Percentiles rank a stretch among this genome's conserved stretches.
Conservation (phyloP, 2,797 vertebrate genomes). For the Cynopterus sphinx region DNA sequence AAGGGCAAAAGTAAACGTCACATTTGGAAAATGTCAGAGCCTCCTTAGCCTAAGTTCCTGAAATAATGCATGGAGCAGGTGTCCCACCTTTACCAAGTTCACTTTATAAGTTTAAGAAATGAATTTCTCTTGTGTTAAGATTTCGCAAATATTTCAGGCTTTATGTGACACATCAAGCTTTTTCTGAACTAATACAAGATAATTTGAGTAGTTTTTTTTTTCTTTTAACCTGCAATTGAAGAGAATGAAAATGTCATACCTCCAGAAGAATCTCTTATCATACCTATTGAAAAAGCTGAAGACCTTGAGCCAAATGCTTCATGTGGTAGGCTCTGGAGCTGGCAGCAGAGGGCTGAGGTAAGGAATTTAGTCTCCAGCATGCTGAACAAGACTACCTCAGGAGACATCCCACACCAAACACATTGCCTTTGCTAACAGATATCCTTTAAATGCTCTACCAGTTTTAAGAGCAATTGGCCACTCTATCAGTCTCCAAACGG, state of each 20-base stretch:
- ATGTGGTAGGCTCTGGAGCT: background rate
- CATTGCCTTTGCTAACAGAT: background rate
- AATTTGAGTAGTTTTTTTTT: background rate
- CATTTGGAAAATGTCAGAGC: background rate
- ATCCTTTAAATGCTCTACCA: constrained; percentile 18
- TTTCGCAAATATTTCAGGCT: background rate
- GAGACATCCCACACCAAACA: background rate
- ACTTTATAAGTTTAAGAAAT: background rate
- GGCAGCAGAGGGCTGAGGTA: background rate
- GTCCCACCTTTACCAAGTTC: background rate
- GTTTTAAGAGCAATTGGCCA: background rate
- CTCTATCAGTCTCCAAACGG: background rate
- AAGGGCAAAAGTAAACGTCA: background rate
- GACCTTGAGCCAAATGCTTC: background rate
- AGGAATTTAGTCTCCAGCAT: background rate
- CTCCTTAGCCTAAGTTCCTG: background rate
- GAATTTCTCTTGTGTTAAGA: background rate
- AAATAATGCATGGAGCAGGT: background rate
- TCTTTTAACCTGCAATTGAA: background rate
- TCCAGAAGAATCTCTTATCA: background rate
- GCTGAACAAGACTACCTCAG: background rate
- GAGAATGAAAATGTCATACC: background rate
- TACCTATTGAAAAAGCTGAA: background rate
- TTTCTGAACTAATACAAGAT: background rate
- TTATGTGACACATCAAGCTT: background rate